Base-by-base conservation (phyloP, 2,113 vertebrate species). In the Urocitellus parryii region DNA sequence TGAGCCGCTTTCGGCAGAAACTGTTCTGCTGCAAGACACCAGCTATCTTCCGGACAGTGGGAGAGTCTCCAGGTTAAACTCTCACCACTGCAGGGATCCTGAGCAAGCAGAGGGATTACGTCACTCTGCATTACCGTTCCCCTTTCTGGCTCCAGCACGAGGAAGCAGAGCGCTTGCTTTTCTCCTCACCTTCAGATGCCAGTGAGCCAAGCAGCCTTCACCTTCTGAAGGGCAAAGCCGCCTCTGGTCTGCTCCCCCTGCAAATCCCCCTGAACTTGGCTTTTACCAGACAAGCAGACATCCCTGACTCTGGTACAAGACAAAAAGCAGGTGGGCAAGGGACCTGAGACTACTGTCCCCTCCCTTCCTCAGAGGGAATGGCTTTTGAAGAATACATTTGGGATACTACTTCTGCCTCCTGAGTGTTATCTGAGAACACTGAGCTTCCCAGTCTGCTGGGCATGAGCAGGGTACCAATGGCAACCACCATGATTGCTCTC, bases 141-240 rank as follows among this genome's bases (percentile, higher is more conserved):
- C 74, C 53, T 56, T 76, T 86, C 76, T 34, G 53, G 56, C 77
- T 95, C 67, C 73, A 17, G 63, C 37, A 8, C 0, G 39, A 88
- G 79, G 70, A 87, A 73, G 65, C 25, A 8, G 24, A 48, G 27
- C 8, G 17, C 68, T 39, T 27, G 63, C 45, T 83, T 73, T 84
- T 51, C 13, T 76, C 80, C 39, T 58, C 61, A 24, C 90, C 53
- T 65, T 88, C 85, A 29, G 20, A 58, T 65, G 70, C 80, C 61
- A 70, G 56, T 76, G 85, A 27, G 29, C 85, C 73, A 5, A 68
- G 34, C 51, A n/a, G 61, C 48, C 65, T 77, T 94, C 73, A 37
- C 84, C 88, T 79, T 73, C 84, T 8, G 22, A 97, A 95, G 81
- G 94, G 27, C 94, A 88, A 77, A 74, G 39, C 48, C 7, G 83